Base-by-base conservation (phyloP, 2,888 invertebrate genomes). In the Bombylius discolor region DNA sequence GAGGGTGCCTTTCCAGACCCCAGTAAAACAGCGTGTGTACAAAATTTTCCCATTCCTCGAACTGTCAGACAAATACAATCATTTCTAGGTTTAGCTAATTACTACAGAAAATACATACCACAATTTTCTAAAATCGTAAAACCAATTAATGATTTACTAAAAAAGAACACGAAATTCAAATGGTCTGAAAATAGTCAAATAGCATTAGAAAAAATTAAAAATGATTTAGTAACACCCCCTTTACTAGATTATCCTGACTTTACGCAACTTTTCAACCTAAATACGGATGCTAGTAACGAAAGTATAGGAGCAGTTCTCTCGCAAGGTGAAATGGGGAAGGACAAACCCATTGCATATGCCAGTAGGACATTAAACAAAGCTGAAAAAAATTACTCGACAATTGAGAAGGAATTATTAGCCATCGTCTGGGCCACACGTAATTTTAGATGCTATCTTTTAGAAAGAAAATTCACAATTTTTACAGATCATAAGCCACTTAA, bases 211-310 rank as follows among this genome's bases (percentile, higher is more conserved):
- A 13, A 49, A n/a, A 14, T 49, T 13, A 33, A n/a, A 34, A 1
- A 3, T 2, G 5, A n/a, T 14, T n/a, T 34, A 4, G n/a, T 14
- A 1, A n/a, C 31, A 11, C 6, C 5, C 6, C 49, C 49, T 3
- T 1, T 49, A 1, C 11, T 49, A 36, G n/a, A 3, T 3, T 36
- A 36, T 14, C 49, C 39, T 9, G 39, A 39, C 11, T 39, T 39
- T 11, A 8, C 7, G 7, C 6, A 39, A 11, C 7, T 11, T 6
- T 67, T 67, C 48, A 48, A 58, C 13, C n/a, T 67, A 12, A 63
- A 64, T 4, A 65, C 65, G 1, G 67, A 67, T 47, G 66, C 66
- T 1, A 58, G 59, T 8, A 51, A 60, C 9, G 56, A 39, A 9
- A 63, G 64, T 0, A 39, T 65, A 5, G 65, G 63, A 1, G 58